Percentiles rank a stretch among this genome's conserved stretches.
Evolutionary conservation across 2,888 invertebrate species (phyloP).

Genomic region (Cephus nigrinus): DNA sequence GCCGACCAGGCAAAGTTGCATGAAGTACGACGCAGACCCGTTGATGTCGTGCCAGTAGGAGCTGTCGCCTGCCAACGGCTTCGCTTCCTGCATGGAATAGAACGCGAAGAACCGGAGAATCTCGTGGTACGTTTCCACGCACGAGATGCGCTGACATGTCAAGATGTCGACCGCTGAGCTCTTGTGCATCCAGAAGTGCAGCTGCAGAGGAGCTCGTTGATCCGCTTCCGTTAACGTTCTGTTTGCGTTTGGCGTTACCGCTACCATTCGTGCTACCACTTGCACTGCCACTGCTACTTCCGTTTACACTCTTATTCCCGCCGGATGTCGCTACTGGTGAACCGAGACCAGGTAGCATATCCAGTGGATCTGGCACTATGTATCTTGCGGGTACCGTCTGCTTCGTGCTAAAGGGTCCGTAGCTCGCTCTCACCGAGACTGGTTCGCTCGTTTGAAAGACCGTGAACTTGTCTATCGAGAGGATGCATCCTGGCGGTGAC

Average conservation of each 20-base stretch:
- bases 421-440: slow-evolving; percentile 90
- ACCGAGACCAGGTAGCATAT: slow-evolving; percentile 68
- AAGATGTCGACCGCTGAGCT: slow-evolving; percentile 79
- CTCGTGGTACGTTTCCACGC: slow-evolving; percentile 85
- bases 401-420: slow-evolving; percentile 95
- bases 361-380: slow-evolving; percentile 86
- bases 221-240: neutral
- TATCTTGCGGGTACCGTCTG: slow-evolving; percentile 93
- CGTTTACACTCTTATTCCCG: slow-evolving; percentile 9
- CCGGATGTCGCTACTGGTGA: slow-evolving; percentile 21
- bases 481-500: slow-evolving; percentile 74
- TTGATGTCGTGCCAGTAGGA: slow-evolving; percentile 73
- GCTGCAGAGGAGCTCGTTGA: slow-evolving; percentile 35
- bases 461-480: slow-evolving; percentile 89
- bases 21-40: slow-evolving; percentile 85
- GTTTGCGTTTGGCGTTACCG: neutral
- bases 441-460: slow-evolving; percentile 92
- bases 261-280: neutral
- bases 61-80: slow-evolving; percentile 81
- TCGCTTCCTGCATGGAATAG: slow-evolving; percentile 92
- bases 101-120: slow-evolving; percentile 91
- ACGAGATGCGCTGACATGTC: slow-evolving; percentile 96
- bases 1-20: slow-evolving; percentile 73
- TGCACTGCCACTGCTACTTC: neutral
- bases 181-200: slow-evolving; percentile 70